Base-by-base conservation (phyloP, 2,797 vertebrate genomes). In the Chloroceryle amazona region DNA sequence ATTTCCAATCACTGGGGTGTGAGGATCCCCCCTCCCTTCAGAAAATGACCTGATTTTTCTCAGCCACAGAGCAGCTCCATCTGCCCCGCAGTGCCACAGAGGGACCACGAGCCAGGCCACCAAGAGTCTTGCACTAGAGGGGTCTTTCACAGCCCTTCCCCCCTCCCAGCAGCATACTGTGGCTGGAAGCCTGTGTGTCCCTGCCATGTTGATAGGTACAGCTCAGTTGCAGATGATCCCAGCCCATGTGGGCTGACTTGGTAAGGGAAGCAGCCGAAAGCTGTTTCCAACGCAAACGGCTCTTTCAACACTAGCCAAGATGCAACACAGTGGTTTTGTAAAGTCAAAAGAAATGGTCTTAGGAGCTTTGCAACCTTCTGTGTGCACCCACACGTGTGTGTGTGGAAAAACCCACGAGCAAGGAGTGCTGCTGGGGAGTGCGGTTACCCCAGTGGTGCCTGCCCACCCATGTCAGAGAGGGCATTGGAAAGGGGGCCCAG, bases 51-150 rank as follows among this genome's bases (percentile, higher is more conserved):
- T 7, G 29, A 28, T 80, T 80, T 91, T 91, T 80, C 75, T 80
- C 89, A 71, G 60, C 41, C 35, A 3, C 37, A 1, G 7, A 61
- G 81, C 28, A 68, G 58, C 19, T 61, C 37, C 71, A 54, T 58
- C 62, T 84, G 74, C 10, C 41, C 37, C 22, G 10, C 0, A 0
- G 17, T 52, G 78, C 61, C 0, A 0, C 28, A 9, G 49, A 75
- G 28, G 8, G 11, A 10, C 26, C 33, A 21, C 0, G 0, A 60
- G 67, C 60, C 74, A 57, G 79, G 54, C 14, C 55, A 70, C 55
- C 7, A 1, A 51, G n/a, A 39, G 19, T 5, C 35, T 80, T 20
- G 39, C 26, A 51, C n/a, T 2, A 33, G n/a, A 20, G 28, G 17
- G 15, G 39, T n/a, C 10, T 81, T 15, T 60, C 2, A 0, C 10